Evolutionary conservation across 1,140 invertebrate genomes (phyloP).

Genomic region (Drosophila lini): DNA sequence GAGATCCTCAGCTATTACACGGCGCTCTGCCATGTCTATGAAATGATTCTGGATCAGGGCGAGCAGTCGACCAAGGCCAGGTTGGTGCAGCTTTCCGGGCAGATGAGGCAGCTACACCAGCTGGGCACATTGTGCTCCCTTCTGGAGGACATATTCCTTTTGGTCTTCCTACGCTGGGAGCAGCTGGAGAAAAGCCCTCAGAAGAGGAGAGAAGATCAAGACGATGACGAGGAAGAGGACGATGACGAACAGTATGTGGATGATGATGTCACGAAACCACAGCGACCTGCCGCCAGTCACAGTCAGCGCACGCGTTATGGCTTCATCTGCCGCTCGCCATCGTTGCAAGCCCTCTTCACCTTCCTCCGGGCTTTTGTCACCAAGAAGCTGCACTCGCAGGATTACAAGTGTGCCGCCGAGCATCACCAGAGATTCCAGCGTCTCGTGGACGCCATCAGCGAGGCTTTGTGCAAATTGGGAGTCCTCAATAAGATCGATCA

Average conservation of each 20-base stretch:
- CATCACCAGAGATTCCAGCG: slow-evolving; percentile 66
- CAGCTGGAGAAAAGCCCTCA: slow-evolving; percentile 46
- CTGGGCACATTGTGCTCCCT: slow-evolving; percentile 65
- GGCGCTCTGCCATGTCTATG: slow-evolving; percentile 57
- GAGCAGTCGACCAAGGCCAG: slow-evolving; percentile 43
- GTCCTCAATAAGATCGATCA: slow-evolving; percentile 75
- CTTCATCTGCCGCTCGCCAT: slow-evolving; percentile 68
- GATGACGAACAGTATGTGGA: slow-evolving; percentile 71
- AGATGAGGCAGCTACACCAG: slow-evolving; percentile 67
- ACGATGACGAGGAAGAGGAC: slow-evolving; percentile 45
- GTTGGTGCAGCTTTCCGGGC: slow-evolving; percentile 54
- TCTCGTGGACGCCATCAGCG: slow-evolving; percentile 68
- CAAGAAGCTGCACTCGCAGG: slow-evolving; percentile 76
- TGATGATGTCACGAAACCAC: slow-evolving; percentile 48
- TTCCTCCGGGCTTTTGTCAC: slow-evolving; percentile 72
- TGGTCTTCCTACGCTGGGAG: slow-evolving; percentile 80
- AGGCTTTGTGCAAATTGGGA: slow-evolving; percentile 73
- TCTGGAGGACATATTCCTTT: slow-evolving; percentile 71
- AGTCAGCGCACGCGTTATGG: slow-evolving; percentile 52
- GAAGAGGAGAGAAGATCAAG: slow-evolving; percentile 13
- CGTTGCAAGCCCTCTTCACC: slow-evolving; percentile 64
- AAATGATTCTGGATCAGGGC: slow-evolving; percentile 60
- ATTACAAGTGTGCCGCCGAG: slow-evolving; percentile 60
- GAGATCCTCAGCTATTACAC: slow-evolving; percentile 65
- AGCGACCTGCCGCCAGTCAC: background rate